These are phyloP conservation scores for Paramuricea clavata DNA, from an alignment of 92 coral and sea anemone genomes.

Conservation along the genomic window DNA sequence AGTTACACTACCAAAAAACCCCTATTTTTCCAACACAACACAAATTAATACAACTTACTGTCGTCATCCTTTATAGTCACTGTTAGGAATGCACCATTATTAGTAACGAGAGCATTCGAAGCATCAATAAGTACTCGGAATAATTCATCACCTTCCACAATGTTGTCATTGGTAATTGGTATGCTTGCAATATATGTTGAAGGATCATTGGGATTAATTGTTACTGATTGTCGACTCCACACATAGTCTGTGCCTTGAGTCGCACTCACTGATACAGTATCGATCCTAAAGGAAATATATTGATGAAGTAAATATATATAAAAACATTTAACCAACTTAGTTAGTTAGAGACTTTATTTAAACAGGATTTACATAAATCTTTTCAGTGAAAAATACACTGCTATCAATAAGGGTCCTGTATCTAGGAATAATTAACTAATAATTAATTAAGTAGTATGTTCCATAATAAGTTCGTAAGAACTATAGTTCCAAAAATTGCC, in stretches of 20 bases:
- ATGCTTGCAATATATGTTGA: not conserved
- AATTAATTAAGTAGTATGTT: too few species aligned
- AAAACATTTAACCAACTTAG: not conserved
- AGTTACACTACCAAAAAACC: too few species aligned
- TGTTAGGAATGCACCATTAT: not conserved
- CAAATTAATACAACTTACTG: constrained; percentile 19
- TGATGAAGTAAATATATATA: not conserved
- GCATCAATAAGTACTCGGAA: constrained; percentile 1
- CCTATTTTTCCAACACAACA: too few species aligned
- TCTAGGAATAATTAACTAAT: too few species aligned
- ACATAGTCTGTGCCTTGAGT: constrained; percentile 7
- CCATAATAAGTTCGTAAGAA: too few species aligned
- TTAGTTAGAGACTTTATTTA: too few species aligned
- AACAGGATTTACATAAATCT: too few species aligned
- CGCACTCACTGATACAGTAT: not conserved
- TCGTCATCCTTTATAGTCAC: constrained; percentile 19
- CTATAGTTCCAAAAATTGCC: too few species aligned
- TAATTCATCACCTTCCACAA: constrained; percentile 15
- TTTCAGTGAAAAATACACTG: too few species aligned
- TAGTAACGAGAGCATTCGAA: not conserved
- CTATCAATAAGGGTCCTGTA: too few species aligned
- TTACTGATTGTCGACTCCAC: not conserved
- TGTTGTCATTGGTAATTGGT: constrained; percentile 15
- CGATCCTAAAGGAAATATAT: not conserved
- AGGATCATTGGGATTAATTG: not conserved